Percentiles rank a stretch among this genome's conserved stretches.
These are phyloP conservation scores for Sarcophaga variegata DNA, from an alignment of 2,888 invertebrate genomes.

Conservation along the genomic window DNA sequence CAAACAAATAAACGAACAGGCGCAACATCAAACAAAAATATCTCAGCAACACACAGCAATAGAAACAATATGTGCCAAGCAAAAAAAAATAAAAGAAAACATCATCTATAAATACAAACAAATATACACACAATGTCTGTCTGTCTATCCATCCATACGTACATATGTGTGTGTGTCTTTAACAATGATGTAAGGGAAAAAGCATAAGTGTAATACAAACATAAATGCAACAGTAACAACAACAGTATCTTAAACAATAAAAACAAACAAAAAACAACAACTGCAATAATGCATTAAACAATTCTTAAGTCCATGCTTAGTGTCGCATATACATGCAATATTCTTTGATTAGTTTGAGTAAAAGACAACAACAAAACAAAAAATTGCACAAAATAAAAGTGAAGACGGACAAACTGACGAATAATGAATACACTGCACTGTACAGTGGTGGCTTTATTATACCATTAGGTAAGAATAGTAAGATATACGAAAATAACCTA, in stretches of 20 bases:
- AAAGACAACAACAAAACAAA: neutral
- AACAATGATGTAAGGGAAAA: constrained; percentile 40
- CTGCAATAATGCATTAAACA: constrained; percentile 36
- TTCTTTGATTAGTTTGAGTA: constrained; percentile 60
- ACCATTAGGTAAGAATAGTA: too few species aligned
- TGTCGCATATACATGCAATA: constrained; percentile 63
- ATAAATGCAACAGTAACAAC: constrained; percentile 14
- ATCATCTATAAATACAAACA: constrained; percentile 35
- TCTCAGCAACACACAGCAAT: constrained; percentile 47
- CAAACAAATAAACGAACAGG: constrained; percentile 59
- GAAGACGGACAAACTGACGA: neutral
- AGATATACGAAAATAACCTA: too few species aligned
- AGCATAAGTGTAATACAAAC: constrained; percentile 42
- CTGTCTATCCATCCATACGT: neutral
- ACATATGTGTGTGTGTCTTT: constrained; percentile 22
- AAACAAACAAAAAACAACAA: constrained; percentile 26
- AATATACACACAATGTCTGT: neutral
- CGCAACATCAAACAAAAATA: constrained; percentile 59
- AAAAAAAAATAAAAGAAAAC: neutral
- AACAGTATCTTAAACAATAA: constrained; percentile 7
- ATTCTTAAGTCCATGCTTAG: constrained; percentile 63
- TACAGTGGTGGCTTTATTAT: neutral
- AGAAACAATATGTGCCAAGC: constrained; percentile 61
- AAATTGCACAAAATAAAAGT: neutral
- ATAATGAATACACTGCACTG: neutral